phyloP scores from a whole-genome alignment of 2,797 vertebrate species.

The Lacerta agilis region DNA sequence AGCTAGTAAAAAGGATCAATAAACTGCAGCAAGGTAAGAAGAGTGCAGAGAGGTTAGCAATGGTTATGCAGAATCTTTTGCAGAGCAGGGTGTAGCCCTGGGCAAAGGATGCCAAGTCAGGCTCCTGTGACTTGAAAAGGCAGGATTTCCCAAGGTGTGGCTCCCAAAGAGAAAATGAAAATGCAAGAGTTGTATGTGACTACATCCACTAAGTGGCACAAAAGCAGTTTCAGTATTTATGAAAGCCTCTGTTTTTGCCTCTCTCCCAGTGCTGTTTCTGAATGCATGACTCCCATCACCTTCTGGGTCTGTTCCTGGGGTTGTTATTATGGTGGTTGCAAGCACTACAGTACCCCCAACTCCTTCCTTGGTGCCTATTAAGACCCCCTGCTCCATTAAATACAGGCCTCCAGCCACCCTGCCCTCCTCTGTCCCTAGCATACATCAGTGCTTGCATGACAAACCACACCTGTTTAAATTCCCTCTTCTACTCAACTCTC shows the following conservation, averaged over 20 bases:
- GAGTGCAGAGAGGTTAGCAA: not conserved
- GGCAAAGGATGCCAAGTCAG: too few relatives aligned
- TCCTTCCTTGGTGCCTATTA: too few relatives aligned
- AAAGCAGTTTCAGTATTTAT: not conserved
- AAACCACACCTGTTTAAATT: too few relatives aligned
- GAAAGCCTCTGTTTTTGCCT: not conserved
- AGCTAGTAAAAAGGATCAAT: conserved; percentile 26
- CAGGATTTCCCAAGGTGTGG: not conserved
- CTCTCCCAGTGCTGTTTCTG: not conserved
- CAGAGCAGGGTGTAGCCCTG: not conserved
- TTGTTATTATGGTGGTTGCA: too few relatives aligned
- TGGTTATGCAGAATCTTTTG: not conserved
- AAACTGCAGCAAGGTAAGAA: conserved; percentile 36
- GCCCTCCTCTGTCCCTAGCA: too few relatives aligned
- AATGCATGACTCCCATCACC: not conserved
- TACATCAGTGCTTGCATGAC: too few relatives aligned
- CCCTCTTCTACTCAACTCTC: too few relatives aligned
- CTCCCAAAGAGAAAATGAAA: not conserved
- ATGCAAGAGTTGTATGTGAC: not conserved
- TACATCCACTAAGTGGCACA: not conserved
- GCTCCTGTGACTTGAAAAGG: not conserved
- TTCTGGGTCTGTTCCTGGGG: too few relatives aligned
- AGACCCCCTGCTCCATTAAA: too few relatives aligned
- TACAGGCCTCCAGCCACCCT: too few relatives aligned
- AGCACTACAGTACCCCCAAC: too few relatives aligned